Evolutionary conservation across 1,140 invertebrate genomes (phyloP).

Genomic region (Aphaenogaster floridana): DNA sequence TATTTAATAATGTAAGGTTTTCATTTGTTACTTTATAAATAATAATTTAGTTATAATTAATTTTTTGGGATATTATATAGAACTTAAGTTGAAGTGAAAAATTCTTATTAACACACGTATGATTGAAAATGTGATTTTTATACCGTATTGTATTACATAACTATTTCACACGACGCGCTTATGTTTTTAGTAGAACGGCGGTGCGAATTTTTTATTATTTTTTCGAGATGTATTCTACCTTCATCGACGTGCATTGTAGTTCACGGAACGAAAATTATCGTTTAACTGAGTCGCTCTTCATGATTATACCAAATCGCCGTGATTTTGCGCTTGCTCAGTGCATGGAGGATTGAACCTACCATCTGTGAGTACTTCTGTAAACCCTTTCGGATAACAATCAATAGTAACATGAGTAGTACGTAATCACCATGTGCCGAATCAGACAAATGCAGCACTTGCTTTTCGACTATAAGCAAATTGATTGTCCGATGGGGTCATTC

Average conservation of each 20-base stretch:
- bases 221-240: slow-evolving; percentile 20
- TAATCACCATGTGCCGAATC: background rate
- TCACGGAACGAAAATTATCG: slow-evolving; percentile 10
- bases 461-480: slow-evolving; percentile 30
- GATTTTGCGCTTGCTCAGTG: slow-evolving; percentile 44
- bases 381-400: slow-evolving; percentile 37
- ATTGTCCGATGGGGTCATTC: background rate
- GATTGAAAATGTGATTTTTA: background rate
- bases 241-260: background rate
- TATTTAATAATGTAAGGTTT: background rate
- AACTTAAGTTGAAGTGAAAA: background rate
- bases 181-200: background rate
- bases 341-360: background rate
- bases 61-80: background rate
- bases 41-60: background rate
- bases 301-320: background rate
- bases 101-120: background rate
- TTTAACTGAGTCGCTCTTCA: slow-evolving; percentile 11
- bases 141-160: background rate
- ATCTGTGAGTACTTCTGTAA: slow-evolving; percentile 14
- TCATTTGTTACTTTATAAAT: background rate
- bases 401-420: background rate
- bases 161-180: background rate
- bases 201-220: background rate
- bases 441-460: background rate